Conservation (phyloP, 2,113 vertebrate species). For the Saimiri boliviensis region DNA sequence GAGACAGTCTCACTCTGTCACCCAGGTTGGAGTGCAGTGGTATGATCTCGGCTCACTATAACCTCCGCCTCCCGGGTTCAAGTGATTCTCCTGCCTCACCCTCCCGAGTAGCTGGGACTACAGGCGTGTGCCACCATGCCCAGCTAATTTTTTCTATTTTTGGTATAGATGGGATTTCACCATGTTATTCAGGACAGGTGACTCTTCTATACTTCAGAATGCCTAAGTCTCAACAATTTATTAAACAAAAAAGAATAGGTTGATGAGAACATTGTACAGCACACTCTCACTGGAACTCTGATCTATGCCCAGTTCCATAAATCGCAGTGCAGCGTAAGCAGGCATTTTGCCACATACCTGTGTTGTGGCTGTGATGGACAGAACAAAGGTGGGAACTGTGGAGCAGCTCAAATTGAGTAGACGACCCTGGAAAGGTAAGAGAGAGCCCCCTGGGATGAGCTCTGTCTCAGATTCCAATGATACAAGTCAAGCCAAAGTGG, state of each 20-base stretch:
- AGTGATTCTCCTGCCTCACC: too few relatives aligned
- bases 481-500: neutral
- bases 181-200: too few relatives aligned
- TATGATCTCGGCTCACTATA: too few relatives aligned
- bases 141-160: too few relatives aligned
- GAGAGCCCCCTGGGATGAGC: neutral
- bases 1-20: too few relatives aligned
- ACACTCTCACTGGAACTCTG: neutral
- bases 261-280: neutral
- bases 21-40: too few relatives aligned
- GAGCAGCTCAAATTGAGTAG: constrained; percentile 99
- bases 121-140: too few relatives aligned
- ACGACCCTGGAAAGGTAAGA: constrained; percentile 88
- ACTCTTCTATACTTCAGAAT: neutral
- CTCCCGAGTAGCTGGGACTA: too few relatives aligned
- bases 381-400: constrained; percentile 97
- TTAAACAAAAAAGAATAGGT: neutral
- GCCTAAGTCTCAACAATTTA: neutral
- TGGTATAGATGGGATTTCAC: too few relatives aligned
- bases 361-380: constrained; percentile 98
- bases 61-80: too few relatives aligned
- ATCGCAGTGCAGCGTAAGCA: neutral
- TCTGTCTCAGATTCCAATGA: neutral
- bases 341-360: constrained; percentile 86
- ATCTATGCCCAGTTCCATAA: neutral